Evolutionary conservation across 1,140 invertebrate genomes (phyloP), one percentile per base, ranked within the genome.

Genomic region (Bombus balteatus): DNA sequence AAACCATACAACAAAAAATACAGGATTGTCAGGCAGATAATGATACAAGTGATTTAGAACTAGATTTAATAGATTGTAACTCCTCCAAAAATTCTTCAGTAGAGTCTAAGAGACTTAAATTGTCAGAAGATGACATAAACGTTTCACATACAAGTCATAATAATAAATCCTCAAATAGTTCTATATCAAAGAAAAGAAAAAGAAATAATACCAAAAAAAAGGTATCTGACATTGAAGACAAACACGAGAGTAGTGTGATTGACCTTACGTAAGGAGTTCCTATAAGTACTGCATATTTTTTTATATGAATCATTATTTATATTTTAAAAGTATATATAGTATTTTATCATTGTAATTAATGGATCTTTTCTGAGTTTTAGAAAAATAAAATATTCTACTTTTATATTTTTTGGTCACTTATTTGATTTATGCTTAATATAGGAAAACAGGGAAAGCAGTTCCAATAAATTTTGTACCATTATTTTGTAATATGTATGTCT

Each of bases 351-450:
- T 78, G n/a, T 70, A 71, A 84, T 71, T 6, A 28, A 41, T 47
- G 4, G 15, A 66, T 1, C 0, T 53, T 3, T 43, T 32, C 18
- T 62, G 32, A 62, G 34, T 65, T 75, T 59, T 41, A 1, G 25
- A 47, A 12, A 57, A 83, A 83, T 83, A 83, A 77, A 83, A 53
- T 70, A 75, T 71, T 83, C 65, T 86, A 75, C 73, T 83, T 86
- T 77, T 4, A 28, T 77, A 79, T 34, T 57, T 57, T 41, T 32
- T 57, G 41, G 8, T 43, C 3, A 41, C 25, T 32, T 18, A 83
- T 25, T 57, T 68, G 18, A 68, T 39, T 74, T 37, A 57, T 57
- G 0, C 13, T 53, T 68, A 2, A 22, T 12, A 62, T 28, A 89
- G 78, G 39, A 4, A 13, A 62, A 66, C 15, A 47, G 85, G 87